Percentiles rank a stretch among this genome's conserved stretches.
Evolutionary conservation across 2,113 vertebrate genomes (phyloP).

Genomic region (Sceloporus undulatus): DNA sequence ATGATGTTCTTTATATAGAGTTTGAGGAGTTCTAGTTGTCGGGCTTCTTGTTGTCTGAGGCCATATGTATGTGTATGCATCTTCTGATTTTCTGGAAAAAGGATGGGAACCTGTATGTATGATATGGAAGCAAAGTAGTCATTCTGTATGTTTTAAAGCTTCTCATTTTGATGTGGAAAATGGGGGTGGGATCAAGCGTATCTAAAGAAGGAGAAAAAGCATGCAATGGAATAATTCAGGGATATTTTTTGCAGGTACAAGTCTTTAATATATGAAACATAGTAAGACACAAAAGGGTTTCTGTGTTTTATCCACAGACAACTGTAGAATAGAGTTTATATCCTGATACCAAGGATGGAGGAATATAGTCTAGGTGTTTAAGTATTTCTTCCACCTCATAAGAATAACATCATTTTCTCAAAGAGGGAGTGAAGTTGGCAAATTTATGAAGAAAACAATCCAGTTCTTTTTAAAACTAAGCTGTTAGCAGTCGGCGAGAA

Average conservation of each 20-base stretch:
- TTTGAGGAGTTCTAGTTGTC: background rate
- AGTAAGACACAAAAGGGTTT: background rate
- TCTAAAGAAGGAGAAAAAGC: background rate
- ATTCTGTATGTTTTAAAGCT: background rate
- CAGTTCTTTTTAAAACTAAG: background rate
- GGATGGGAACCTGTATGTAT: background rate
- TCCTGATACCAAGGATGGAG: background rate
- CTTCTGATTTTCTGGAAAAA: background rate
- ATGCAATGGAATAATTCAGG: background rate
- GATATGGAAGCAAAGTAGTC: background rate
- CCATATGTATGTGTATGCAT: background rate
- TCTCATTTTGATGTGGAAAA: background rate
- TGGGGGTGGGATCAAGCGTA: too few species aligned
- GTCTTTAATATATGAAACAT: background rate
- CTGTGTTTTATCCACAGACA: background rate
- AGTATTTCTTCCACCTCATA: background rate
- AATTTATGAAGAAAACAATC: background rate
- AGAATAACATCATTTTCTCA: background rate
- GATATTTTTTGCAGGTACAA: too few species aligned
- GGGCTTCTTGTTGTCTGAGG: background rate
- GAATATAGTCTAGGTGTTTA: background rate
- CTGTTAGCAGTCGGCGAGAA: background rate
- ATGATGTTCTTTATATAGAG: conserved; percentile 19
- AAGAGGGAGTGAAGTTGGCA: background rate
- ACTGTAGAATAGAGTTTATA: background rate